Evolutionary conservation across 2,113 vertebrate genomes (phyloP), one percentile per base, ranked within the genome.

Genomic region (Anseranas semipalmata): DNA sequence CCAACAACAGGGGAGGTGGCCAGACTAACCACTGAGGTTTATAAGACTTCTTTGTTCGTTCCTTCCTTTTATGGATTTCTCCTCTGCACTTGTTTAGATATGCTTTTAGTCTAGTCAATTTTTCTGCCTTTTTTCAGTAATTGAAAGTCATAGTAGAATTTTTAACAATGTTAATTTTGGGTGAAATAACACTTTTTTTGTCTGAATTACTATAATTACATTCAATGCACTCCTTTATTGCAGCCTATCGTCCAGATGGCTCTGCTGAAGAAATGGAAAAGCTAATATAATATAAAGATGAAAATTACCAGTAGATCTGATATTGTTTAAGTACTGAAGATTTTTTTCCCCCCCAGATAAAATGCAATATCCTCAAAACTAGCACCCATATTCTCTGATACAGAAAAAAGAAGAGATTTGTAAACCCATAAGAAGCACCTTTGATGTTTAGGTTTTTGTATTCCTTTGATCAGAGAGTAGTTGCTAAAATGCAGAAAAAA

Each of bases 141-240:
- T 25, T 83, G 85, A 90, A 96, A 95, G 35, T 37, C 35, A 35
- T 56, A 91, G 50, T 65, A 88, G 24, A 74, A 52, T 71, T 82
- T 95, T 95, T 89, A 91, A 91, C 62, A 76, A 58, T 30, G 52
- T 92, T 89, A 88, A 74, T 77, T 94, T 93, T 76, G 53, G 33
- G 24, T 52, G 72, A 95, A 97, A 59, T 84, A 94, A 53, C 33
- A n/a, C 53, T 58, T 87, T 89, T 81, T 6, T 32, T 28, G 71
- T 59, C 80, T 86, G 30, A 95, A 93, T 90, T 80, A 39, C 59
- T 97, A 53, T 96, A 94, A 96, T 95, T 95, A 87, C 12, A 93
- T 50, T 95, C 63, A 89, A 88, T 77, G 78, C 53, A 71, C 39
- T 80, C 45, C 81, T 79, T 85, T 86, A 87, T 76, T 96, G 52